A percentile compares a stretch with the other conserved stretches of the same genome.
phyloP scores from a whole-genome alignment of 2,888 invertebrate genomes.

The Volucella inanis region DNA sequence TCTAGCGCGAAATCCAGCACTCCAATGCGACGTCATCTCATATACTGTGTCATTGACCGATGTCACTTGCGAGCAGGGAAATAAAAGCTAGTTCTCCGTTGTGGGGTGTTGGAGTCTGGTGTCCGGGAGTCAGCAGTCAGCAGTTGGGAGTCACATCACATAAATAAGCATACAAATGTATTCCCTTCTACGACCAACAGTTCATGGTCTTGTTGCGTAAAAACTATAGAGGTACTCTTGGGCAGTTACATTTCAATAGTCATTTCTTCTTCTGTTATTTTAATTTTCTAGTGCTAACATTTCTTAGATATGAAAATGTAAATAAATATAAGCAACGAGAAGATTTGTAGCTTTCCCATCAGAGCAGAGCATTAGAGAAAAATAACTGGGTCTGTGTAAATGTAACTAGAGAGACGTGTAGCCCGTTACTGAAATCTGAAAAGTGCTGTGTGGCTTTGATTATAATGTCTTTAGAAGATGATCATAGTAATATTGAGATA shows the following conservation, averaged over 20 bases:
- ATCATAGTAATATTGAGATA: constrained; percentile 19
- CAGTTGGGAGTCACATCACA: constrained; percentile 35
- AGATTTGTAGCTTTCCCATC: constrained; percentile 49
- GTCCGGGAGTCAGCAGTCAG: too few species aligned
- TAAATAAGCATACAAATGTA: constrained; percentile 39
- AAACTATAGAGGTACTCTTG: constrained; percentile 36
- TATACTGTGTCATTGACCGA: constrained; percentile 72
- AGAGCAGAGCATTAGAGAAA: constrained; percentile 26
- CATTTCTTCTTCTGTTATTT: constrained; percentile 44
- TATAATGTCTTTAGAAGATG: constrained; percentile 24
- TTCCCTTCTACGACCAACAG: constrained; percentile 24
- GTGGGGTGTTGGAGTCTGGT: too few species aligned
- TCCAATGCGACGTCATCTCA: constrained; percentile 60
- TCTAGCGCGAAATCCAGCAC: constrained; percentile 18
- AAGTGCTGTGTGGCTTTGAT: constrained; percentile 60
- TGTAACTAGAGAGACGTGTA: constrained; percentile 37
- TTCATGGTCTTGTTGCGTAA: constrained; percentile 33
- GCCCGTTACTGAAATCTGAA: constrained; percentile 71
- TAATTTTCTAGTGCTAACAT: constrained; percentile 36
- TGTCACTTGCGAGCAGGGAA: constrained; percentile 48
- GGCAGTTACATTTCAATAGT: constrained; percentile 55
- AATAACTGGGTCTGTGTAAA: constrained; percentile 60
- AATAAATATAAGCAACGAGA: constrained; percentile 8
- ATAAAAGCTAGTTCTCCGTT: too few species aligned
- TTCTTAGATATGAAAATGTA: constrained; percentile 31